Base-by-base conservation (phyloP, 2,797 vertebrate species). In the Odontamblyopus lacepedii region DNA sequence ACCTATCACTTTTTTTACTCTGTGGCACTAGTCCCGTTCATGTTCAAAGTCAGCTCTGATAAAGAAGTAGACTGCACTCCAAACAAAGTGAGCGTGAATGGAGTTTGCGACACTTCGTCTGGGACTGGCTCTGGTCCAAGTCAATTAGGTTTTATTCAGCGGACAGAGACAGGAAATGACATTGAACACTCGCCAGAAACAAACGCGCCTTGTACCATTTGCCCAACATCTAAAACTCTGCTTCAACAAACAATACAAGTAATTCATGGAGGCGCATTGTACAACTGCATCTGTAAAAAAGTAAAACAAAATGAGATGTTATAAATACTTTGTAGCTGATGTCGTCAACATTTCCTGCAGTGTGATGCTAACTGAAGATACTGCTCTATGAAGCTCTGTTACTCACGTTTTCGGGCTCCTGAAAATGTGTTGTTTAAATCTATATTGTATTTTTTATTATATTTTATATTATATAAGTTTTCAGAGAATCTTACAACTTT, bases 131-230 rank as follows among this genome's bases (percentile, higher is more conserved):
- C 44, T 6, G 44, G 8, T 66, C 64, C 64, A 66, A 66, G 26
- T 51, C 44, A 51, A 50, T 66, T 66, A 50, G 44, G 44, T 66
- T 66, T 66, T 66, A 29, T 51, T 66, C 64, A 51, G 64, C 15
- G 44, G 44, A 66, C 64, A 51, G 23, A 51, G 64, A 66, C 64
- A 30, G 44, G 64, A 66, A 66, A 66, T 66, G 64, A 66, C 64
- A 66, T 66, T 66, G 64, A 66, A 66, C 64, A 29, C 41, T 18
- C 26, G 44, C 64, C 64, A 66, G 44, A 13, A 66, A 51, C 64
- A 66, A 66, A 66, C 44, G 29, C 7, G 16, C 27, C 44, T 50
- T 29, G 23, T 50, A 65, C 41, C 41, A 27, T 48, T 26, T 48
- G 62, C 62, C 48, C 63, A 50, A 48, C 63, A 48, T 48, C 63